Evolutionary conservation across 1,140 invertebrate species (phyloP).

Genomic region (Triops longicaudatus): DNA sequence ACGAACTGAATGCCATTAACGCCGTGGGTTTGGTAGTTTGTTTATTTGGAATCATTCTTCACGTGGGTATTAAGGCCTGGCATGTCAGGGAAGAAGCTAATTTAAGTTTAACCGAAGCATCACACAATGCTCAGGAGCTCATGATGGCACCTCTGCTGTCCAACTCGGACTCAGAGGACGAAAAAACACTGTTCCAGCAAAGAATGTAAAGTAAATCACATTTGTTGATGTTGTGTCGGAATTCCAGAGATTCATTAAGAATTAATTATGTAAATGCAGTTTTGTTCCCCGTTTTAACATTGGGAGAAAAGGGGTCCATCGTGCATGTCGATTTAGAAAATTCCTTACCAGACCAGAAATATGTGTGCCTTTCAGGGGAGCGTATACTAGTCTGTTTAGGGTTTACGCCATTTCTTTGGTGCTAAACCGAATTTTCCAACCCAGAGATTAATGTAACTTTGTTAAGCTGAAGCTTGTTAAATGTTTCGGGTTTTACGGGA

Average conservation of each 20-base stretch:
- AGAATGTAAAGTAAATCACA: not conserved
- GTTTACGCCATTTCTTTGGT: not conserved
- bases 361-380: not conserved
- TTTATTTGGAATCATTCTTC: slow-evolving; percentile 75
- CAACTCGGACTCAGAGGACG: not conserved
- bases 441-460: not conserved
- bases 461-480: not conserved
- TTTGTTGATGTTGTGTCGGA: no score
- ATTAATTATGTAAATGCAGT: no score
- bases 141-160: not conserved
- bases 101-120: not conserved
- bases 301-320: no score
- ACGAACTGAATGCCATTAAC: slow-evolving; percentile 73
- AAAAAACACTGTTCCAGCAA: not conserved
- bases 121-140: not conserved
- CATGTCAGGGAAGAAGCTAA: not conserved
- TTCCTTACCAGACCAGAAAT: slow-evolving; percentile 11
- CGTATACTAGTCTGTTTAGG: slow-evolving; percentile 8
- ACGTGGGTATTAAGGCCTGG: slow-evolving; percentile 65
- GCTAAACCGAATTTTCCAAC: not conserved
- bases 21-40: slow-evolving; percentile 77
- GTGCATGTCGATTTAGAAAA: not conserved
- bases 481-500: not conserved
- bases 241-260: no score
- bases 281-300: no score